phyloP scores from a whole-genome alignment of 2,888 invertebrate genomes.

The Melieria crassipennis region DNA sequence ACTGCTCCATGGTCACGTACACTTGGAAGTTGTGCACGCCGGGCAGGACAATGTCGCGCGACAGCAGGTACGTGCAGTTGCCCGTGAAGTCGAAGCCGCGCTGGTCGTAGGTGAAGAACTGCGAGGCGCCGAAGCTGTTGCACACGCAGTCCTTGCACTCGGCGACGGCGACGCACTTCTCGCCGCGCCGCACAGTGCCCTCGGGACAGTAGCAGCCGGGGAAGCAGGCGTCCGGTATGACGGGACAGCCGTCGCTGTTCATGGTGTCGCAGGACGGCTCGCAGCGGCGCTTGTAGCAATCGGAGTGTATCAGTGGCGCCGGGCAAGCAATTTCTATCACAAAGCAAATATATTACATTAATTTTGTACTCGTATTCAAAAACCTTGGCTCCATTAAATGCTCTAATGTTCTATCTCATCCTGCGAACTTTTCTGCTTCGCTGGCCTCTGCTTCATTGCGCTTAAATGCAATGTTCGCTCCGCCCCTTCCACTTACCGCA shows the following conservation, averaged over 20 bases:
- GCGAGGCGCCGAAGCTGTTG: conserved; percentile 80
- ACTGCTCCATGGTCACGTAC: conserved; percentile 77
- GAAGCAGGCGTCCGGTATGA: conserved; percentile 75
- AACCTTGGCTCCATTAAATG: no score
- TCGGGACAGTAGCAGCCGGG: conserved; percentile 88
- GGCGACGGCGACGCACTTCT: conserved; percentile 75
- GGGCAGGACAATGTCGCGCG: conserved; percentile 71
- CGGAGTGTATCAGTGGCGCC: conserved; percentile 80
- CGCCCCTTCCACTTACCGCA: conserved; percentile 65
- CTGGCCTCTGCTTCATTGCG: no score
- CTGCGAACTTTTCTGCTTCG: no score
- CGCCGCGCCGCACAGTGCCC: conserved; percentile 75
- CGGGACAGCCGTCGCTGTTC: conserved; percentile 71
- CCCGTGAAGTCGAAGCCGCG: conserved; percentile 82
- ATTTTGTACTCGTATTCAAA: neutral
- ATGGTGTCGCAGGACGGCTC: conserved; percentile 79
- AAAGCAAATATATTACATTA: conserved; percentile 13
- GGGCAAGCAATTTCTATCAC: conserved; percentile 76
- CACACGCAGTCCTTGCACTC: conserved; percentile 83
- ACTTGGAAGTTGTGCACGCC: conserved; percentile 65
- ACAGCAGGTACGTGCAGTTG: conserved; percentile 85
- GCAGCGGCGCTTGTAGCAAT: conserved; percentile 82
- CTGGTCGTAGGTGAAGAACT: conserved; percentile 85
- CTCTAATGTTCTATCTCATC: no score
- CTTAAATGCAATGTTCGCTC: no score